These are phyloP conservation scores for Drosophila neonasuta DNA, from an alignment of 2,888 invertebrate genomes.

Conservation along the genomic window DNA sequence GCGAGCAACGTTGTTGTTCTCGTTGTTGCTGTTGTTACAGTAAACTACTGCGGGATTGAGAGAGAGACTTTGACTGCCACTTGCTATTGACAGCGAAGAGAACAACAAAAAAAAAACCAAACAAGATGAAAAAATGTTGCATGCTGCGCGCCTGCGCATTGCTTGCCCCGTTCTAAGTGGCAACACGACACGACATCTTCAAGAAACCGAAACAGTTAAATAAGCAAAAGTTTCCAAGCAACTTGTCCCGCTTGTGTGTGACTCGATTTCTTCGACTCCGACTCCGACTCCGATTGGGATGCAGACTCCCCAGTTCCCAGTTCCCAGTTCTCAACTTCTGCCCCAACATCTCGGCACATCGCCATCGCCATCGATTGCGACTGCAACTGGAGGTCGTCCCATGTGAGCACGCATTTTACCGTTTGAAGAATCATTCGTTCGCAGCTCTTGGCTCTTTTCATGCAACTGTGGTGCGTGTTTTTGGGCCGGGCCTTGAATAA, in stretches of 20 bases:
- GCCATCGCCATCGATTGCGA: neutral
- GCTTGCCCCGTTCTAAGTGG: conserved; percentile 47
- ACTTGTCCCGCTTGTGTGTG: conserved; percentile 41
- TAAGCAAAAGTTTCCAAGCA: conserved; percentile 68
- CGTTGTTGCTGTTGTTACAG: conserved; percentile 54
- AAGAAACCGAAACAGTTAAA: conserved; percentile 66
- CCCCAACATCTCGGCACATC: conserved; percentile 4
- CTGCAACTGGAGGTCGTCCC: conserved; percentile 30
- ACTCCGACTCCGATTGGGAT: conserved; percentile 26
- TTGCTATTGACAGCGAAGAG: conserved; percentile 50
- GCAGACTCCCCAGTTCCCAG: conserved; percentile 21
- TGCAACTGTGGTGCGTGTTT: conserved; percentile 60
- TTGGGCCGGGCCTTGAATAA: conserved; percentile 50
- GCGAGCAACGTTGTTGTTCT: conserved; percentile 27
- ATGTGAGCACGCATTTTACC: conserved; percentile 71
- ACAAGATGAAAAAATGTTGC: conserved; percentile 37
- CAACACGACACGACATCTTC: conserved; percentile 21
- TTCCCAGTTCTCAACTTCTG: conserved; percentile 5
- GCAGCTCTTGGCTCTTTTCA: conserved; percentile 24
- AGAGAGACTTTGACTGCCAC: neutral
- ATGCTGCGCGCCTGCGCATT: conserved; percentile 49
- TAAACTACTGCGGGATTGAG: conserved; percentile 48
- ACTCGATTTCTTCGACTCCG: conserved; percentile 49
- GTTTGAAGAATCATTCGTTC: conserved; percentile 42
- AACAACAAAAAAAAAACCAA: neutral